phyloP scores from a whole-genome alignment of 2,113 vertebrate species.

The Cyanistes caeruleus region DNA sequence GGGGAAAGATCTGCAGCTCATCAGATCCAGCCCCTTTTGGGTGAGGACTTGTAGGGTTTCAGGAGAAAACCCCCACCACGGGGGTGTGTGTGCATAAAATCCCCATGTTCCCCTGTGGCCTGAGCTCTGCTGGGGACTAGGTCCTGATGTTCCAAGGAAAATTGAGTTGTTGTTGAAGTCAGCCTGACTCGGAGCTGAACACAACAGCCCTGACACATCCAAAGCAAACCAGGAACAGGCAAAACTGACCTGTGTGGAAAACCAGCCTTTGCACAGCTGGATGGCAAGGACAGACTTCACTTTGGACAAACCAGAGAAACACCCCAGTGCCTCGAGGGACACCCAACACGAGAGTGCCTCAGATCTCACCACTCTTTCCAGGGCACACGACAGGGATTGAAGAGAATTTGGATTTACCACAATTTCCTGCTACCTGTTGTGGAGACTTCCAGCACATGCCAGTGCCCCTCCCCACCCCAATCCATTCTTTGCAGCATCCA shows the following conservation, averaged over 20 bases:
- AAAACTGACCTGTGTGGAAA: background rate
- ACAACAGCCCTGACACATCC: background rate
- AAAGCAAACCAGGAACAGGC: background rate
- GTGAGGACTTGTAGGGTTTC: background rate
- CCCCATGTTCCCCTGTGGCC: rapidly evolving
- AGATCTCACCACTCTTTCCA: background rate
- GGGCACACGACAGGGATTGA: rapidly evolving
- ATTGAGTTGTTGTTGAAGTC: background rate
- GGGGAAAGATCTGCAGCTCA: background rate
- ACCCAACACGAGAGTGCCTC: rapidly evolving
- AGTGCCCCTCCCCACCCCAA: background rate
- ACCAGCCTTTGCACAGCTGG: background rate
- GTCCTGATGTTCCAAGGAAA: background rate
- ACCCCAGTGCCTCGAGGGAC: background rate
- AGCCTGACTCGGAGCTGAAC: background rate
- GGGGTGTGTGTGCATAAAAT: rapidly evolving
- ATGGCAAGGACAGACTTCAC: background rate
- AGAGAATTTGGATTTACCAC: background rate
- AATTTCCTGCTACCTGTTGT: background rate
- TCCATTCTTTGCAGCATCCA: too few relatives aligned
- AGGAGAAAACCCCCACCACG: background rate
- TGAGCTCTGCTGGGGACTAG: background rate
- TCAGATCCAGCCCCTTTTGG: background rate
- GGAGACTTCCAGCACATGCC: too few relatives aligned
- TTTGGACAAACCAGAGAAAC: background rate